Percentiles rank a stretch among this genome's conserved stretches.
These are phyloP conservation scores for Nephrotoma guestfalica DNA, from an alignment of 2,888 invertebrate genomes.

Conservation along the genomic window DNA sequence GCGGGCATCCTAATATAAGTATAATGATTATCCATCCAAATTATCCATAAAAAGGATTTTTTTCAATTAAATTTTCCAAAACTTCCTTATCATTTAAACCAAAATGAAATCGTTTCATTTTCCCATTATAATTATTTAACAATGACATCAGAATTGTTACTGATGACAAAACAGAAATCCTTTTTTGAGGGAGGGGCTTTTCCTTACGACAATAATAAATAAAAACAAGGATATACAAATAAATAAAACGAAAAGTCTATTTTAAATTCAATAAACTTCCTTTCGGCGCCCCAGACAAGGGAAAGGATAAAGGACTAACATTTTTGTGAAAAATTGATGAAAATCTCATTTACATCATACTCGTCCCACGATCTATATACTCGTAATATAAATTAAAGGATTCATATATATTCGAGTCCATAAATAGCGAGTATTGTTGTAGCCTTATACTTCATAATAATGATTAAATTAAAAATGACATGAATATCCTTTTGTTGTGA, in stretches of 20 bases:
- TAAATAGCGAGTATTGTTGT: background rate
- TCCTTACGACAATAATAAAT: background rate
- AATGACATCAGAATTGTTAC: background rate
- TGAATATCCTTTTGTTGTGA: background rate
- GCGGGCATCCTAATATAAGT: too few relatives aligned
- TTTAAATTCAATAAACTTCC: background rate
- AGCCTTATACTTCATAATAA: background rate
- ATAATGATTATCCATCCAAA: too few relatives aligned
- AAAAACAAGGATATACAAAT: background rate
- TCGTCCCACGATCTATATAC: background rate
- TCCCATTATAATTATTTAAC: background rate
- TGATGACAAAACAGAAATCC: background rate
- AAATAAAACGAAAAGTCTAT: background rate
- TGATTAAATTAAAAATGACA: background rate
- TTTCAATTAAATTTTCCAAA: background rate
- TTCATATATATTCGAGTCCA: background rate
- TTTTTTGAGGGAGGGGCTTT: background rate
- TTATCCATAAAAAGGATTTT: background rate
- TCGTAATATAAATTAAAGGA: background rate
- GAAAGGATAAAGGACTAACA: background rate
- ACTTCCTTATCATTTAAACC: background rate
- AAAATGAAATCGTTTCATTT: background rate
- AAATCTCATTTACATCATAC: background rate
- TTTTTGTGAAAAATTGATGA: background rate
- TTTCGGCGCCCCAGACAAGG: background rate